These are phyloP conservation scores for Anoplius nigerrimus DNA, from an alignment of 2,888 invertebrate genomes.

Conservation along the genomic window DNA sequence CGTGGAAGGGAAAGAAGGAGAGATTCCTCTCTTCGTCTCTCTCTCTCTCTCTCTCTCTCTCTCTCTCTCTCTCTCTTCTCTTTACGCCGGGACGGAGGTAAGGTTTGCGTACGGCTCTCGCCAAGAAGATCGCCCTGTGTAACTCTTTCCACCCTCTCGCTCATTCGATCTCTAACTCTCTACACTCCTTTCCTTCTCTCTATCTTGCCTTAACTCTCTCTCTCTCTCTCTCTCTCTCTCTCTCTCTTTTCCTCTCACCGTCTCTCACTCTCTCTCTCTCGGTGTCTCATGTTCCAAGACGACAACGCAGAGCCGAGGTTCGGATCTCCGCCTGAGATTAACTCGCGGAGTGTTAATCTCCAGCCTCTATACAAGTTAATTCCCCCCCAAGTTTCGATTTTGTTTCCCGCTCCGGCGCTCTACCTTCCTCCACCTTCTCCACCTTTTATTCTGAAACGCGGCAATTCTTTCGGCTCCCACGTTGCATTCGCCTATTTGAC, in stretches of 20 bases:
- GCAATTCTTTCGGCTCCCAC: too few species aligned
- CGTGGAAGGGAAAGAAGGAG: conserved; percentile 24
- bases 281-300: conserved; percentile 32
- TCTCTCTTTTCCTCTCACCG: background rate
- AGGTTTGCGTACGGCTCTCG: too few species aligned
- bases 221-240: conserved; percentile 5
- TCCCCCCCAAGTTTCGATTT: conserved; percentile 39
- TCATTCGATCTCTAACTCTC: background rate
- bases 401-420: background rate
- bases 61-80: conserved; percentile 5
- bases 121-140: background rate
- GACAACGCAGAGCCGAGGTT: conserved; percentile 32
- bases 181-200: background rate
- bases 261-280: conserved; percentile 3
- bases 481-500: too few species aligned
- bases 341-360: conserved; percentile 31
- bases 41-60: conserved; percentile 3
- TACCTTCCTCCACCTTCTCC: too few species aligned
- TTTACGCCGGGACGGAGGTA: background rate
- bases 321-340: conserved; percentile 59
- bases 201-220: background rate
- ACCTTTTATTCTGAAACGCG: too few species aligned
- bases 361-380: conserved; percentile 65
- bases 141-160: background rate
- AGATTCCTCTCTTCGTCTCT: conserved; percentile 35